A percentile compares a stretch with the other conserved stretches of the same genome.
phyloP scores from a whole-genome alignment of 2,113 vertebrate genomes.

The Hoplias malabaricus region DNA sequence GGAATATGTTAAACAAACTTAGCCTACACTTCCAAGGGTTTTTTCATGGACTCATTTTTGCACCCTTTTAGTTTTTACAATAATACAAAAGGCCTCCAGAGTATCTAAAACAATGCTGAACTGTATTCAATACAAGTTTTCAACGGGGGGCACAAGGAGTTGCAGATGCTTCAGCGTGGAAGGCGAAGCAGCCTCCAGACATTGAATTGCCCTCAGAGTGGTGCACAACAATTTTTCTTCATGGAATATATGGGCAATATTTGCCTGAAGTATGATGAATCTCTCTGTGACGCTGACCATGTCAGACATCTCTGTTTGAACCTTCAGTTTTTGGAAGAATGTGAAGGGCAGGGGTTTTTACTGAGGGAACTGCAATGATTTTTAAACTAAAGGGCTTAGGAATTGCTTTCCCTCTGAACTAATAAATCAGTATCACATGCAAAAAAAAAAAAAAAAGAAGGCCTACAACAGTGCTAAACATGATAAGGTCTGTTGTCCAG shows the following conservation, averaged over 20 bases:
- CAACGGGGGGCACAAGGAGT: background rate
- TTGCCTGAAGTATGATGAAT: constrained; percentile 63
- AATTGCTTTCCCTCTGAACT: constrained; percentile 7
- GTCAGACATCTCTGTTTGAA: constrained; percentile 39
- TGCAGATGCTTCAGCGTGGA: background rate
- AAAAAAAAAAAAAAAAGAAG: constrained; percentile 3
- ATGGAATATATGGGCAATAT: constrained; percentile 82
- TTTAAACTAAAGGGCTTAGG: constrained; percentile 48
- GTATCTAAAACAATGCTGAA: constrained; percentile 7
- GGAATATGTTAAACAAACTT: constrained; percentile 46
- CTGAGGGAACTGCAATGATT: constrained; percentile 32
- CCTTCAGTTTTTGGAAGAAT: constrained; percentile 55
- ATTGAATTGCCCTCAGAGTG: background rate
- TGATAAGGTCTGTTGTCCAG: constrained; percentile 1
- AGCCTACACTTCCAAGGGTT: constrained; percentile 16
- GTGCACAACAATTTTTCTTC: constrained; percentile 26
- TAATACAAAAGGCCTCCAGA: background rate
- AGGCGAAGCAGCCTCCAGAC: background rate
- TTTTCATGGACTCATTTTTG: background rate
- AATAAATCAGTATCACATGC: background rate
- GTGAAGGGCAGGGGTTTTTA: constrained; percentile 42
- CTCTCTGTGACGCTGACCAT: constrained; percentile 34
- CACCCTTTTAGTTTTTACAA: constrained; percentile 4
- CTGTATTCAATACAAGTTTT: constrained; percentile 12
- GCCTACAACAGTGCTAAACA: constrained; percentile 3